phyloP scores from a whole-genome alignment of 2,113 vertebrate species.

The Picathartes gymnocephalus region DNA sequence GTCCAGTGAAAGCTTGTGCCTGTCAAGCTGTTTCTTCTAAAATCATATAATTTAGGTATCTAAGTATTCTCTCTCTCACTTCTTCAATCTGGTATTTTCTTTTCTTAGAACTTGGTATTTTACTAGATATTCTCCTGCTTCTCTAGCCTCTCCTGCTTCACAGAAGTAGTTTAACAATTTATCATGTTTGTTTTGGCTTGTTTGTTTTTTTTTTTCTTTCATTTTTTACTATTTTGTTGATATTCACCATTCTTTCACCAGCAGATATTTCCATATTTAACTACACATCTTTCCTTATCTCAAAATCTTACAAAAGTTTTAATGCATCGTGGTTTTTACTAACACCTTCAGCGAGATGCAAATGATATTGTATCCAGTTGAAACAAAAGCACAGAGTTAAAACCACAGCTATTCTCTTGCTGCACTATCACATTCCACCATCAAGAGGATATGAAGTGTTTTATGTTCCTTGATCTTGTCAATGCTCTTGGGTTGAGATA shows the following conservation, averaged over 20 bases:
- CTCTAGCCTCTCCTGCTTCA: background rate
- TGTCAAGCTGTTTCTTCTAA: background rate
- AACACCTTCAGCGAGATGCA: fast-evolving
- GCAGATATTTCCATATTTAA: background rate
- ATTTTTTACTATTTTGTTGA: background rate
- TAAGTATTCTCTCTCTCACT: background rate
- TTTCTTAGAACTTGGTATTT: background rate
- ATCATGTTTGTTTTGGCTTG: background rate
- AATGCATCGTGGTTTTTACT: background rate
- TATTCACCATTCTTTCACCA: background rate
- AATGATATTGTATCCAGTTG: background rate
- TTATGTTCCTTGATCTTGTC: conserved; percentile 28
- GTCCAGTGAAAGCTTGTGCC: background rate
- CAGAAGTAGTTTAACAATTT: background rate
- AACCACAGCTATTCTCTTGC: background rate
- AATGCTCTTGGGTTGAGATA: background rate
- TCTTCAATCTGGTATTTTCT: background rate
- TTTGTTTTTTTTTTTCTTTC: too few relatives aligned
- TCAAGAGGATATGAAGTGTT: conserved; percentile 5
- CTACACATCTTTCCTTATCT: background rate
- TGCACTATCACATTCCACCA: background rate
- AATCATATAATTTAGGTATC: background rate
- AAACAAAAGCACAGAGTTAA: background rate
- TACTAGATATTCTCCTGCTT: background rate
- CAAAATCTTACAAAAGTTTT: background rate